Base-by-base conservation (phyloP, 2,797 vertebrate species). In the Gobio occitaniae region DNA sequence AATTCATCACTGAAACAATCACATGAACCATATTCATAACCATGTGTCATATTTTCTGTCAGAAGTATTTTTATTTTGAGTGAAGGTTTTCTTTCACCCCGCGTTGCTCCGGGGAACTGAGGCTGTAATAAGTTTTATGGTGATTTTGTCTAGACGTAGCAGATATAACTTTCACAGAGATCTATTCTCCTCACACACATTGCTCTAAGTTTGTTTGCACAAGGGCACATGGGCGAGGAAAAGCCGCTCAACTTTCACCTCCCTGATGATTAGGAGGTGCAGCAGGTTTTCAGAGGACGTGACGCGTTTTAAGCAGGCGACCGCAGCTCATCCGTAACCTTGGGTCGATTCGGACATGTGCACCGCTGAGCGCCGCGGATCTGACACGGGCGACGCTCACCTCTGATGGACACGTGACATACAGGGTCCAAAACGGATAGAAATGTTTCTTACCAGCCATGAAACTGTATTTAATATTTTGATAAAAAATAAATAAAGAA, bases 161-260 rank as follows among this genome's bases (percentile, higher is more conserved):
- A 32, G 61, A 65, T 16, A 65, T 16, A 32, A 3, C 15, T 32
- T 65, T 32, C 25, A 32, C 61, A 32, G 61, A 6, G 15, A 69
- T 69, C 66, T 63, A 76, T 41, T 82, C 83, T 84, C 61, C 75
- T 86, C 11, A 80, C 61, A 25, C 65, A 12, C 52, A 2, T 44
- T 50, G 36, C 17, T 41, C 47, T 8, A 8, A 21, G 29, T 29
- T 47, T 47, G 50, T 50, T 50, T 74, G 71, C 47, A 59, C 6
- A 15, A 65, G 75, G 11, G 19, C 75, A 77, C 19, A 61, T 19
- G 50, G 72, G 13, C 6, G 29, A 77, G 19, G 52, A 59, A 77
- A 36, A 77, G 52, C 69, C 41, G 13, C 25, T 65, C 13, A 65
- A 65, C 61, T 65, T 65, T 65, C 61, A 65, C 61, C 61, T 16